Conservation (phyloP, 2,888 invertebrate genomes). For the Cerceris rybyensis region DNA sequence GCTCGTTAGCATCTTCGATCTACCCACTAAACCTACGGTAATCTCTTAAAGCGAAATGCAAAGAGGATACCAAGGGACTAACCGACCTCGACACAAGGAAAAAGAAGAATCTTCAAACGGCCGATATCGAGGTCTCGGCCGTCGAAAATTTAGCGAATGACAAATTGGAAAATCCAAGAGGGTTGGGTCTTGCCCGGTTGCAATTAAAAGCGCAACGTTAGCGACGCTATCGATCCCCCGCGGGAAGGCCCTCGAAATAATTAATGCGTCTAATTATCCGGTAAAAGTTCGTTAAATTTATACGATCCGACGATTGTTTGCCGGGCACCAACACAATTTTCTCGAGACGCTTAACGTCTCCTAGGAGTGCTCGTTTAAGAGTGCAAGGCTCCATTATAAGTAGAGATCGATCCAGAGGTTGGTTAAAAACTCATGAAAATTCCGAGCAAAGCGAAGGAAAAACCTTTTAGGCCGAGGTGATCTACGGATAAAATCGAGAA, state of each 20-base stretch:
- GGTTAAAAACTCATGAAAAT: slow-evolving; percentile 41
- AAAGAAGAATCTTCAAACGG: slow-evolving; percentile 12
- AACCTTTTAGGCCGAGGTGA: neutral
- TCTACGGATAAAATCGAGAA: slow-evolving; percentile 1
- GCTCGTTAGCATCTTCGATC: slow-evolving; percentile 57
- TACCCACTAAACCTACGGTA: slow-evolving; percentile 27
- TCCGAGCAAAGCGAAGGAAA: neutral
- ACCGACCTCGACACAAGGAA: slow-evolving; percentile 15
- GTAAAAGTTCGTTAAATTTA: slow-evolving; percentile 23
- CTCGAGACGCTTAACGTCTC: slow-evolving; percentile 31
- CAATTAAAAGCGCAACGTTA: neutral
- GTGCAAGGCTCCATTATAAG: slow-evolving; percentile 22
- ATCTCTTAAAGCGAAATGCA: slow-evolving; percentile 34
- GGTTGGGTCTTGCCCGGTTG: too few species aligned
- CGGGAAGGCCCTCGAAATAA: slow-evolving; percentile 23
- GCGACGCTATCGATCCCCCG: neutral
- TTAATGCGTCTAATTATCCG: slow-evolving; percentile 41
- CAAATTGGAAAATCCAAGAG: neutral
- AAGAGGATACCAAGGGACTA: slow-evolving; percentile 27
- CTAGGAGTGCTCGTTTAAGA: slow-evolving; percentile 20
- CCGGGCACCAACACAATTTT: slow-evolving; percentile 34
- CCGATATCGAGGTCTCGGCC: slow-evolving; percentile 12
- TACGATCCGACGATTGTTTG: slow-evolving; percentile 39
- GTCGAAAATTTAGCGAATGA: neutral
- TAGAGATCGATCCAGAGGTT: slow-evolving; percentile 38